Conservation (phyloP, 1,140 invertebrate species). For the Vollenhovia emeryi region DNA sequence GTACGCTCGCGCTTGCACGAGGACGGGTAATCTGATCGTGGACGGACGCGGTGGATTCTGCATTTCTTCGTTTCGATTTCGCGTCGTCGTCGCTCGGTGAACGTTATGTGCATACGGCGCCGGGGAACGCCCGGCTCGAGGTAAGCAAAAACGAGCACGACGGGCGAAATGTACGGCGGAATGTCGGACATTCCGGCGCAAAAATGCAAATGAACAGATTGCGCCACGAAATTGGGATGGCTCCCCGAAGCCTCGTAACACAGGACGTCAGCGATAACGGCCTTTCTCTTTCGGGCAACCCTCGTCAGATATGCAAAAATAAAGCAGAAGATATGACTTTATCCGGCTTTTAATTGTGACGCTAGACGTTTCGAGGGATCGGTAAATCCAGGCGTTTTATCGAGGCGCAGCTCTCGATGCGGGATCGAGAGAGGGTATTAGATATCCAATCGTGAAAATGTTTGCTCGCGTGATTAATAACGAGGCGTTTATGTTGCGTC, state of each 20-base stretch:
- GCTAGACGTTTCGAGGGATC: slow-evolving; percentile 34
- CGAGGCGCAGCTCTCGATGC: not conserved
- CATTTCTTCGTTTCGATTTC: slow-evolving; percentile 52
- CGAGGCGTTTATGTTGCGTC: not conserved
- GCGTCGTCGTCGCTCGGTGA: not conserved
- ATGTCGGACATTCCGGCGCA: slow-evolving; percentile 43
- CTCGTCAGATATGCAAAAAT: slow-evolving; percentile 38
- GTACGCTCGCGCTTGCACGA: not conserved
- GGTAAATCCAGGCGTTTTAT: slow-evolving; percentile 26
- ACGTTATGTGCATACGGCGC: slow-evolving; percentile 6
- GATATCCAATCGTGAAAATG: not conserved
- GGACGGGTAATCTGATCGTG: slow-evolving; percentile 20
- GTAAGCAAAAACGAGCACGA: slow-evolving; percentile 24
- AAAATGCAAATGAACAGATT: slow-evolving; percentile 56
- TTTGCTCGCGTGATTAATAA: not conserved
- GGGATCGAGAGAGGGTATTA: not conserved
- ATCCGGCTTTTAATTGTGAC: slow-evolving; percentile 39
- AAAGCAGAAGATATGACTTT: slow-evolving; percentile 50
- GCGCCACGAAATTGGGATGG: slow-evolving; percentile 53
- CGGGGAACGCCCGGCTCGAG: not conserved
- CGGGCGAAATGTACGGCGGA: slow-evolving; percentile 40
- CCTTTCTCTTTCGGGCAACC: slow-evolving; percentile 30
- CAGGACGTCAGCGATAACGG: slow-evolving; percentile 49
- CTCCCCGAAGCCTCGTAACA: slow-evolving; percentile 48
- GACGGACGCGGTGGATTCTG: not conserved